Conservation (phyloP, 2,888 invertebrate genomes). For the Gortyna flavago region DNA sequence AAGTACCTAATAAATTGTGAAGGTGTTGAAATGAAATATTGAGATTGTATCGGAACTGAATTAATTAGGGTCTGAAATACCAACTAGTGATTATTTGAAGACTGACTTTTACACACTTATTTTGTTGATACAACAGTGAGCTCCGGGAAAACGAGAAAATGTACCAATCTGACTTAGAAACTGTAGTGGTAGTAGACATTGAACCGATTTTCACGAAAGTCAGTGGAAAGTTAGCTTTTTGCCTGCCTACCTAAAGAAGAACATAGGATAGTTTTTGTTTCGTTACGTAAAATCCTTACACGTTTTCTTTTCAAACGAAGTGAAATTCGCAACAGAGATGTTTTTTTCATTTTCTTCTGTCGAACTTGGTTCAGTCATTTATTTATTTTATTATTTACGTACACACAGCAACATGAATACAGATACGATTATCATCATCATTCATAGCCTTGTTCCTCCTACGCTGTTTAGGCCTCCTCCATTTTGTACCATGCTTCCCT, state of each 20-base stretch:
- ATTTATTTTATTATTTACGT: too few relatives aligned
- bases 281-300: neutral
- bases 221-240: neutral
- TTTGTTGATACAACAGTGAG: neutral
- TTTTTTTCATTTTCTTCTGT: neutral
- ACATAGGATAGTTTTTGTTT: neutral
- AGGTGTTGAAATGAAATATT: neutral
- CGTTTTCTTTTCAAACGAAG: neutral
- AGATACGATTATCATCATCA: too few relatives aligned
- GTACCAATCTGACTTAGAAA: too few relatives aligned
- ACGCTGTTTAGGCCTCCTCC: too few relatives aligned
- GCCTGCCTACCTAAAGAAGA: neutral
- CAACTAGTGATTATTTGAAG: neutral
- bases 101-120: neutral
- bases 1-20: too few relatives aligned
- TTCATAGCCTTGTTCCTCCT: too few relatives aligned
- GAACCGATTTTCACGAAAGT: neutral
- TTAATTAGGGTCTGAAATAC: neutral
- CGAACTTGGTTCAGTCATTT: neutral
- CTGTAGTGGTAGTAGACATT: too few relatives aligned
- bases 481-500: too few relatives aligned
- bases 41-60: neutral
- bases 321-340: neutral
- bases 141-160: too few relatives aligned
- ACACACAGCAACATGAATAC: too few relatives aligned